These are phyloP conservation scores for Formicarius rufipectus DNA, from an alignment of 2,113 vertebrate species.

Conservation along the genomic window DNA sequence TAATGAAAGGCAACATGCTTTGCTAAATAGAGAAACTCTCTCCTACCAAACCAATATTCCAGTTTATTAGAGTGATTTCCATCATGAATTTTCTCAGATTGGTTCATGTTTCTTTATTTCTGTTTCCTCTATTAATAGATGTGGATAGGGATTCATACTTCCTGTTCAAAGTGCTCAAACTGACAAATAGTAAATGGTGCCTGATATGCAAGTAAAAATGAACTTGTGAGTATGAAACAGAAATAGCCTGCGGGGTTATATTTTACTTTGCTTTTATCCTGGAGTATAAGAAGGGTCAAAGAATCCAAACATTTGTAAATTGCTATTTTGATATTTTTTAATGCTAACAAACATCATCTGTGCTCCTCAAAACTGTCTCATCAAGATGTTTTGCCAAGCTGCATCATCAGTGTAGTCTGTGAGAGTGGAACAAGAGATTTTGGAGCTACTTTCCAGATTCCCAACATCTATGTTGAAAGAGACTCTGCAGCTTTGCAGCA, in stretches of 20 bases:
- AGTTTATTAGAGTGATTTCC: not conserved
- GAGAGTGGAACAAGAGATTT: not conserved
- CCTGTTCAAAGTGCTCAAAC: not conserved
- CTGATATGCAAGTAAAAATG: not conserved
- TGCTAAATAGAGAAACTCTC: not conserved
- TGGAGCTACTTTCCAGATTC: not conserved
- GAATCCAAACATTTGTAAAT: not conserved
- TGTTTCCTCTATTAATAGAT: not conserved
- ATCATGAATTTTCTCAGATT: not conserved
- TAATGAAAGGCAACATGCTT: not conserved
- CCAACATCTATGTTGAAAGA: rapidly evolving
- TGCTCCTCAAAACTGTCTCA: not conserved
- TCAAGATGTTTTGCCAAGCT: not conserved
- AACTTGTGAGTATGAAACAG: not conserved
- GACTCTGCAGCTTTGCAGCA: not conserved
- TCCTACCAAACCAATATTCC: not conserved
- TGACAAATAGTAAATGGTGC: not conserved
- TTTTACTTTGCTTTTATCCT: not conserved
- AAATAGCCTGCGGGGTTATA: not conserved
- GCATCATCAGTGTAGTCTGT: not conserved
- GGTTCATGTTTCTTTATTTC: not conserved
- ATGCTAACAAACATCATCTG: not conserved
- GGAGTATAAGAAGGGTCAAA: not conserved
- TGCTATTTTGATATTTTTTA: not conserved
- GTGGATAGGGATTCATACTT: not conserved